Evolutionary conservation across 2,113 vertebrate species (phyloP), one percentile per base, ranked within the genome.

Genomic region (Pseudorhombus dupliciocellatus): DNA sequence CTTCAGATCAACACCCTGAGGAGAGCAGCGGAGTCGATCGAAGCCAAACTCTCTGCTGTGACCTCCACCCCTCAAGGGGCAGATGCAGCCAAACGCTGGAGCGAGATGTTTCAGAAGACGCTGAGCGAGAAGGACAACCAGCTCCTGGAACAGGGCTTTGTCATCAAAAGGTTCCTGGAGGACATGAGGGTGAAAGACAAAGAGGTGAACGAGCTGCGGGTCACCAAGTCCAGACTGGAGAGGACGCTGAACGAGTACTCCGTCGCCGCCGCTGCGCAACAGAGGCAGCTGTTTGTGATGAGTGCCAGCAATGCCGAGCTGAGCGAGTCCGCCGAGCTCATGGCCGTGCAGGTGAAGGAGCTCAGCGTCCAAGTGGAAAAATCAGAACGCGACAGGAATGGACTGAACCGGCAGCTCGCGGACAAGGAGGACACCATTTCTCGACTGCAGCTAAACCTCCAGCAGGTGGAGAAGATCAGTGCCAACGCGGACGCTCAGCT

Each of bases 101-200:
- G 93, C 51, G 34, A 51, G 14, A 55, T 93, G 48, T 95, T 93
- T 81, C 92, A 94, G 26, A 93, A 94, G 57, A 81, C 80, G 9
- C 85, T 96, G 34, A 88, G 93, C 7, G 94, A 81, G 71, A 96
- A 96, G 79, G 94, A 96, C 34, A 92, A 76, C 40, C 94, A 95
- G 80, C 84, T 96, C 20, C 91, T 93, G 4, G 93, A 95, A 1
- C 89, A 93, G 68, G 91, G 91, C 25, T 92, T 84, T 64, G 93
- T 85, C 56, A 93, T 95, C 68, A 82, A 48, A 15, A 42, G 88
- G 5, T 89, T 95, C 73, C 89, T 94, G 25, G 92, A 94, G 12
- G 93, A 95, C 70, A 59, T 92, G 67, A 90, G 93, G 53, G 67
- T 60, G 4, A 94, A 94, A 73, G 87, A 84, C 0, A 81, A 80